These are phyloP conservation scores for Mythimna impura DNA, from an alignment of 2,888 invertebrate genomes.

Conservation along the genomic window DNA sequence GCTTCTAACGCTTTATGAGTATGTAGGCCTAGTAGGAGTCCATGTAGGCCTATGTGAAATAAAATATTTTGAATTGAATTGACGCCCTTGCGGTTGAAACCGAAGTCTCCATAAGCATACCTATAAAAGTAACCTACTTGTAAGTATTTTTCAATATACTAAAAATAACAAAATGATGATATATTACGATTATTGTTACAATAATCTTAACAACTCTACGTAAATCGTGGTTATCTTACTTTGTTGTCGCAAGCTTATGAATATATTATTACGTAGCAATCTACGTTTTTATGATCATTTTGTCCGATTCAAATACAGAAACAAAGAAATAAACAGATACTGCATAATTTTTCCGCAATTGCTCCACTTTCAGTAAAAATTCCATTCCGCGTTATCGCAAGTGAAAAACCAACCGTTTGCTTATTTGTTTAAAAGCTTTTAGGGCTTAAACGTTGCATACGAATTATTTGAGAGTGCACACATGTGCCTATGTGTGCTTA, in stretches of 20 bases:
- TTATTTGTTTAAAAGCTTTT: conserved; percentile 61
- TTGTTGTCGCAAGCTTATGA: not conserved
- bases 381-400: conserved; percentile 41
- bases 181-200: not conserved
- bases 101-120: not conserved
- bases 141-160: not conserved
- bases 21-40: too few relatives aligned
- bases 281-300: not conserved
- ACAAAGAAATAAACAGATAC: conserved; percentile 10
- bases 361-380: conserved; percentile 28
- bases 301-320: conserved; percentile 6
- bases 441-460: conserved; percentile 54
- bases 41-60: too few relatives aligned
- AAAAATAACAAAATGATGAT: not conserved
- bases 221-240: not conserved
- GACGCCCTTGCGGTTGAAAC: not conserved
- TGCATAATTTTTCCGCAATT: conserved; percentile 13
- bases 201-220: not conserved
- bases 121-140: not conserved
- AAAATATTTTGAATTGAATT: too few relatives aligned
- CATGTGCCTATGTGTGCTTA: conserved; percentile 36
- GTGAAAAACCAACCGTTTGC: conserved; percentile 35
- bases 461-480: conserved; percentile 59
- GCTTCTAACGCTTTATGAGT: too few relatives aligned
- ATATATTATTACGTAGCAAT: not conserved